Percentiles rank a stretch among this genome's conserved stretches.
Conservation (phyloP, 2,797 vertebrate species). For the Catharus ustulatus region DNA sequence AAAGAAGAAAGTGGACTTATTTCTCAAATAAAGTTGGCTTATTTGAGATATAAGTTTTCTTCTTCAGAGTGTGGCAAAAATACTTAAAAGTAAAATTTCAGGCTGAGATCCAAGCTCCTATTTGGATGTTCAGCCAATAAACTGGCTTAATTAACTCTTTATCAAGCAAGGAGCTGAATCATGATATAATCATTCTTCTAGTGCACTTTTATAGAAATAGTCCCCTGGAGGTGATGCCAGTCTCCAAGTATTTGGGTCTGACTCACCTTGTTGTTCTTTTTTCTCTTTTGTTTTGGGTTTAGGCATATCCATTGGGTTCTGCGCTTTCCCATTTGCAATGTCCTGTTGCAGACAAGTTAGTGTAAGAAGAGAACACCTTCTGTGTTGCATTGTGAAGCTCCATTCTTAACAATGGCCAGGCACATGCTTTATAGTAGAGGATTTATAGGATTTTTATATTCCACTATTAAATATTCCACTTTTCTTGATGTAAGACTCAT, state of each 20-base stretch:
- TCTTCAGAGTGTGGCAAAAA: background rate
- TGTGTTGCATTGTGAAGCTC: background rate
- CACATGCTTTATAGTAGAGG: background rate
- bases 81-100: background rate
- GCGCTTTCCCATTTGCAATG: background rate
- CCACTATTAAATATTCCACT: background rate
- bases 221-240: background rate
- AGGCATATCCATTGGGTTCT: background rate
- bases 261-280: background rate
- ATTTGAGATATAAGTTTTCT: background rate
- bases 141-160: background rate
- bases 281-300: background rate
- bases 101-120: fast-evolving
- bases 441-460: background rate
- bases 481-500: background rate
- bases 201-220: background rate
- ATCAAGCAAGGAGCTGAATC: background rate
- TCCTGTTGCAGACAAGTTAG: background rate
- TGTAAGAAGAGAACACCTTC: background rate
- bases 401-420: background rate
- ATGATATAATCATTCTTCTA: background rate
- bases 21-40: background rate
- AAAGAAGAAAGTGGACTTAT: background rate
- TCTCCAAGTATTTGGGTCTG: background rate
- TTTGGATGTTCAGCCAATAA: background rate